Evolutionary conservation across 1,140 invertebrate genomes (phyloP), one percentile per base, ranked within the genome.

Genomic region (Druon quercuslanigerum): DNA sequence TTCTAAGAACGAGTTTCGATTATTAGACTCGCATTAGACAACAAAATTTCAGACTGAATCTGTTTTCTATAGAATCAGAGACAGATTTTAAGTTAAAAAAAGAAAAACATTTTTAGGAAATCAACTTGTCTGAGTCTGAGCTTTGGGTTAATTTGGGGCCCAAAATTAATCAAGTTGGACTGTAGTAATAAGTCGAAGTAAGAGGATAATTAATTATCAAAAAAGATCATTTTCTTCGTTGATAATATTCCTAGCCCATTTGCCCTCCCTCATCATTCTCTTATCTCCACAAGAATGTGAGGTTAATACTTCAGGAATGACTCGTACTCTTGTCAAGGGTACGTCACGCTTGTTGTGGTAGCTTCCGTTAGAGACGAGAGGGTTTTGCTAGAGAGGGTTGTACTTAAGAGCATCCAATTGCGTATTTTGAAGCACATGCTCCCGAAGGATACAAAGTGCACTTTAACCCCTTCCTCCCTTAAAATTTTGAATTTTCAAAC

Each of bases 241-340:
- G 56, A 25, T 57, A 25, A 25, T 57, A 66, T 66, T n/a, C 16
- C 33, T 66, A 20, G 14, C 20, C 20, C 25, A 66, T 66, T 66
- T 66, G 33, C 57, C 25, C 1, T 33, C 12, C 12, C 0, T 33
- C 12, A 25, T 25, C n/a, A 40, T 20, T 6, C 57, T 60, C 57
- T 3, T 40, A 77, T 40, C 76, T 25, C 50, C 46, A 51, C 77
- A 83, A 77, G 78, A 83, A 83, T 83, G 76, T 81, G 78, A 80
- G 74, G 82, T 82, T 83, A 86, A 84, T 86, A 84, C 81, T 84
- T 84, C 71, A 81, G 76, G 79, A 81, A 84, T 86, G 84, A 84
- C 83, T 84, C 75, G 83, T 82, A 60, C 79, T 80, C 83, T 81
- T 83, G 81, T 82, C 79, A 84, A 76, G 82, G 81, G 81, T 81